Conservation (phyloP, 2,113 vertebrate genomes). For the Tautogolabrus adspersus region DNA sequence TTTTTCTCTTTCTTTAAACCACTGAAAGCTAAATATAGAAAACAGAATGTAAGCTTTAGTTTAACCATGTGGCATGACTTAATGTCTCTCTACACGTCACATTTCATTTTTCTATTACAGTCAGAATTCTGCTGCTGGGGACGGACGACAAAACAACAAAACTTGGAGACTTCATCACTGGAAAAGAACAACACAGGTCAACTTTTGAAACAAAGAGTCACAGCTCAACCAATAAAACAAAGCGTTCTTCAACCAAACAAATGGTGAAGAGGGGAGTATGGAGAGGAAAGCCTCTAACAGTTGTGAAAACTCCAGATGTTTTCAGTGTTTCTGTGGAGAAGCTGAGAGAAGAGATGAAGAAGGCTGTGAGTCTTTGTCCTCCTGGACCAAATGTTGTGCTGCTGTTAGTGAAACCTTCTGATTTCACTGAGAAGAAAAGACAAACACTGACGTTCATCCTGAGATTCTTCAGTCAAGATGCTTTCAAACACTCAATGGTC, state of each 20-base stretch:
- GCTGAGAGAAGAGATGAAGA: not conserved
- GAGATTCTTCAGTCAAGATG: conserved; percentile 30
- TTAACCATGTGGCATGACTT: too few species aligned
- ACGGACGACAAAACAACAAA: conserved; percentile 12
- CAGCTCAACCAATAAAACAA: too few species aligned
- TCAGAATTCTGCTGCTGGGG: conserved; percentile 34
- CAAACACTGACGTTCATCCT: conserved; percentile 31
- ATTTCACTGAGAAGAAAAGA: conserved; percentile 11
- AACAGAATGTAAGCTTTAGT: too few species aligned
- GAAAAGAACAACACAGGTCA: too few species aligned
- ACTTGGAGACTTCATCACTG: conserved; percentile 8
- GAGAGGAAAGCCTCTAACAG: not conserved
- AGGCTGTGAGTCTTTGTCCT: not conserved
- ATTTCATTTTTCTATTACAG: not conserved
- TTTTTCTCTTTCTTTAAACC: too few species aligned
- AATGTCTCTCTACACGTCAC: too few species aligned
- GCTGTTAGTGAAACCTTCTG: conserved; percentile 41
- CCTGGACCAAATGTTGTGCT: conserved; percentile 55
- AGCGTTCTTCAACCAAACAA: not conserved
- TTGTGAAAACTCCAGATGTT: conserved; percentile 13
- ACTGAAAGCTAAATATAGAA: too few species aligned
- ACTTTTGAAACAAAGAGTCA: too few species aligned
- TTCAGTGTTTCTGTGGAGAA: not conserved
- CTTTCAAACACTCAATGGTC: conserved; percentile 31
- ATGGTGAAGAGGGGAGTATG: not conserved